Conservation (phyloP, 2,113 vertebrate species). For the Drymodes brunneopygia region DNA sequence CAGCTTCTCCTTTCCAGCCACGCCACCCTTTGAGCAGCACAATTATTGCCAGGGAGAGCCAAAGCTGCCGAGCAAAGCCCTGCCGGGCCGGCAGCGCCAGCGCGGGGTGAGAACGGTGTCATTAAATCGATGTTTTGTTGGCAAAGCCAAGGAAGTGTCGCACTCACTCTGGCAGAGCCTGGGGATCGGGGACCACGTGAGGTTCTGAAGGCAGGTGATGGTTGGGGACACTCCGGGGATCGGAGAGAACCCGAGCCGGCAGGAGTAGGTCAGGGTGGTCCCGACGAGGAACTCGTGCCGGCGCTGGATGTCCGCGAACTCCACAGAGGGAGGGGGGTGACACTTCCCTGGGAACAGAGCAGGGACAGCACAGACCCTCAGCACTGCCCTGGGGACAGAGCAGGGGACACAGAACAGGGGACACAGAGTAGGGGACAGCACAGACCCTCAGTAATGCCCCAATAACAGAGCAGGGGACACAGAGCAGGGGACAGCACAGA, state of each 20-base stretch:
- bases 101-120: fast-evolving
- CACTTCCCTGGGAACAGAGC: neutral
- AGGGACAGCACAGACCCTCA: neutral
- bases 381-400: neutral
- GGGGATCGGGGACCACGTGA: neutral
- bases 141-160: fast-evolving
- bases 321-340: neutral
- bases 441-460: neutral
- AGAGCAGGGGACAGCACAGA: neutral
- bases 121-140: fast-evolving
- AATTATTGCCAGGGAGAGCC: neutral
- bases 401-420: too few species aligned
- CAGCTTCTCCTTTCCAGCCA: neutral
- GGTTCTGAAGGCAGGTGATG: neutral
- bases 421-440: neutral
- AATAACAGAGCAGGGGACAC: too few species aligned
- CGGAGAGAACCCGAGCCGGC: neutral
- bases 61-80: neutral
- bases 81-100: neutral
- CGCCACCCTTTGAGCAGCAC: neutral
- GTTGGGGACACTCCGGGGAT: neutral
- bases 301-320: fast-evolving
- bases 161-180: slow-evolving; percentile 37
- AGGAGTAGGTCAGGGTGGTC: neutral
- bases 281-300: neutral